Base-by-base conservation (phyloP, 1,140 invertebrate species). In the Galendromus occidentalis region DNA sequence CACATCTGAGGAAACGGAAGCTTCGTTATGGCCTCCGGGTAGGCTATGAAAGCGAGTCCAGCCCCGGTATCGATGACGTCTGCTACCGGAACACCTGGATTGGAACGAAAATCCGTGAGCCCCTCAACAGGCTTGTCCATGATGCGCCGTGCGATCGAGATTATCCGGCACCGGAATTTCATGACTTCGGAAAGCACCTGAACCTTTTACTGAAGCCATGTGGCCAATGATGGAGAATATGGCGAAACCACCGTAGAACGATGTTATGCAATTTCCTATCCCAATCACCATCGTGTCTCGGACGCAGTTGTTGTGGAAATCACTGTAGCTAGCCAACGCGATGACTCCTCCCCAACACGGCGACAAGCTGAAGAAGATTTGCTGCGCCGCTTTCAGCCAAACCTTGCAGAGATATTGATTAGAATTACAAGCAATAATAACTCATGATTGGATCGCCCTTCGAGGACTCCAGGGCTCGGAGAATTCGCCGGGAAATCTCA, bases 181-280 rank as follows among this genome's bases (percentile, higher is more conserved):
- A 44, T 44, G 17, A 44, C 42, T 44, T 44, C 18, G 20, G 28
- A 51, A 14, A 51, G 14, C 45, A n/a, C n/a, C n/a, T n/a, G 20
- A 14, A 51, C 14, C 12, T 41, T 65, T 66, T 65, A 65, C 66
- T 68, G 67, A 14, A 7, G 83, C 82, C 71, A 85, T 80, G 69
- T 84, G 85, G n/a, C 88, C 88, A 42, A 90, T 77, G n/a, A 89
- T 83, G 7, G 85, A 85, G 73, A 91, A 84, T 51, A 88, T 85
- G 0, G 84, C 86, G 51, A 84, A 81, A 14, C 84, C 85, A 12
- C 84, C 84, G 72, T 84, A 86, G n/a, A 86, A 76, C 7, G 84
- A 85, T 0, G 85, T 86, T 45, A 80, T 75, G 67, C 85, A 81
- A 75, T 91, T 89, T 0, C 82, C 78, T 0, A 82, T 71, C 0